Evolutionary conservation across 2,888 invertebrate genomes (phyloP), one percentile per base, ranked within the genome.

Genomic region (Schizotus pectinicornis): DNA sequence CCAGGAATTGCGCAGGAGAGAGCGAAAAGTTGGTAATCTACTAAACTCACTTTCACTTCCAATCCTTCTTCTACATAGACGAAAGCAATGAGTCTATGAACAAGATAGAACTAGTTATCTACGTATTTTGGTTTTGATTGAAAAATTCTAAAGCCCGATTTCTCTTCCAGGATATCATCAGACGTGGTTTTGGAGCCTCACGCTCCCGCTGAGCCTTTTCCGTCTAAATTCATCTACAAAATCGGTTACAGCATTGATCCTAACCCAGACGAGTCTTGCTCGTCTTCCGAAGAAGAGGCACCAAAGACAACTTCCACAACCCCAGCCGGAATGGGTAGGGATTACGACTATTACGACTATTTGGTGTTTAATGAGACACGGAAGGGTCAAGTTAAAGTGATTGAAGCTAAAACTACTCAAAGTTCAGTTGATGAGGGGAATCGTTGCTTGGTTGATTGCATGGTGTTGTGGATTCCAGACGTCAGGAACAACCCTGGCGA

Each of bases 1-100:
- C 74, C n/a, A 62, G 73, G 2, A 75, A 75, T 57, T 75, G 75
- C 50, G 74, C 73, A 1, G 75, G 75, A 36, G 75, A 75, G 56
- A 70, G 75, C 37, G 71, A 72, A 47, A 67, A 64, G 74, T 73
- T 13, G n/a, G n/a, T 7, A 37, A 12, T 37, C n/a, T 1, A 37
- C 7, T 6, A 37, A 8, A 37, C 1, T 7, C n/a, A n/a, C n/a
- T n/a, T n/a, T n/a, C n/a, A n/a, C n/a, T n/a, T n/a, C n/a, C n/a
- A n/a, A n/a, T n/a, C n/a, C n/a, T n/a, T n/a, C n/a, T n/a, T n/a
- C n/a, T n/a, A n/a, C n/a, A n/a, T n/a, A n/a, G n/a, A n/a, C n/a
- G n/a, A n/a, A n/a, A n/a, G n/a, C n/a, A n/a, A n/a, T n/a, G n/a
- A n/a, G n/a, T n/a, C n/a, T n/a, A n/a, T n/a, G n/a, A n/a, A n/a